Evolutionary conservation across 53 echinoderm and acorn worm genomes (phyloP), one percentile per base, ranked within the genome.

Genomic region (Zoroaster sp.): DNA sequence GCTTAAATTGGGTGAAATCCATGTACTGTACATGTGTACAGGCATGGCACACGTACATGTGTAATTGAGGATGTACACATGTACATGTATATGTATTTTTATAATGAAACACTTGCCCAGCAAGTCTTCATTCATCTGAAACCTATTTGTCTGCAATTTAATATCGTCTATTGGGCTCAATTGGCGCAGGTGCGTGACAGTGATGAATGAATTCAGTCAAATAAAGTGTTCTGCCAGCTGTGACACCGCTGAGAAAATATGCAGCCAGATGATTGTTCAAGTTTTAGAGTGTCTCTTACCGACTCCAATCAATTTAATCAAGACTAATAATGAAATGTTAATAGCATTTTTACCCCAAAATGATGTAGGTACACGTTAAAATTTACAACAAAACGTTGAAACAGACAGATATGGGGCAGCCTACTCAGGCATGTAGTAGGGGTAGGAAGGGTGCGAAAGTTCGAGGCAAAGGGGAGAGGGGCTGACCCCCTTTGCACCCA

Each of bases 61-160:
- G 5, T 23, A 41, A 9, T 65, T 25, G 12, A 46, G 7, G 46
- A 31, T n/a, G n/a, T n/a, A n/a, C n/a, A n/a, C n/a, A n/a, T n/a
- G n/a, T n/a, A n/a, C n/a, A n/a, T n/a, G n/a, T n/a, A n/a, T n/a
- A n/a, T n/a, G 35, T 14, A 55, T 36, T 35, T 35, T 69, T 35
- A 69, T 3, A 35, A 69, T 4, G 9, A 34, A 10, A 8, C 2
- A 14, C 34, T 69, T 12, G 23, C 21, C 2, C 69, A 69, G 17
- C 33, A 69, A 25, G 31, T 14, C 51, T 18, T 32, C 10, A 47
- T 30, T 76, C 76, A 49, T 76, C 76, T 33, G 32, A 12, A 13
- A 32, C 76, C 76, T 15, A 76, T 76, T 76, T 76, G 76, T 46
- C 51, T 15, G 76, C 28, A 76, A 76, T 49, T 51, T 76, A 51